Base-by-base conservation (phyloP, 2,113 vertebrate genomes). In the Corythoichthys haematopterus region DNA sequence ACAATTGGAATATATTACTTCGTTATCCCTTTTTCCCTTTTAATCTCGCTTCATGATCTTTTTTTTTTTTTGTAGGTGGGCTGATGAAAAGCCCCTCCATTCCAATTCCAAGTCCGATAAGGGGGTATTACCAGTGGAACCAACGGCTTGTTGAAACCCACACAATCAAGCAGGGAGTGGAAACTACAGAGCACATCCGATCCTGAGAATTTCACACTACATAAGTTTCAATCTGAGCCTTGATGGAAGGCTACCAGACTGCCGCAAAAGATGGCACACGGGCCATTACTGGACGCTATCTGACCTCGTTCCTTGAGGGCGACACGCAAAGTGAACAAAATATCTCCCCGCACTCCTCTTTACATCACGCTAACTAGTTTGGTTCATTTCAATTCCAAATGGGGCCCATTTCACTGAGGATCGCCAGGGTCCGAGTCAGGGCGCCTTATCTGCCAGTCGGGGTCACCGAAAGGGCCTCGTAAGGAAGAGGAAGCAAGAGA, bases 181-280 rank as follows among this genome's bases (percentile, higher is more conserved):
- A 80, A 84, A 82, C 86, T 87, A 87, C 88, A 81, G 82, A 89
- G 88, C 88, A 89, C 87, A 87, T 89, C 87, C 87, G 90, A 91
- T 91, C 88, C 86, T 63, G 47, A 86, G 85, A 89, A 89, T 89
- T 89, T 88, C 87, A 88, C 86, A 91, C 82, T 89, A 90, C 90
- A 91, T 88, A 89, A 90, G 88, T 88, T 90, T 91, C 87, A 90
- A 88, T 91, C 89, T 89, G 77, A 74, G 87, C 80, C 75, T 72
- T 81, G 88, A 89, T 84, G 87, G 88, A 87, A 84, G 84, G 80
- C 76, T 76, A 88, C 76, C 84, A 82, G 84, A 87, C 85, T 88
- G 85, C 82, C 83, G 80, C 86, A 79, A 77, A 77, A 88, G 85
- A 82, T 88, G 81, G 79, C 76, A 76, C 70, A 80, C 38, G 70